Evolutionary conservation across 2,888 invertebrate genomes (phyloP), one percentile per base, ranked within the genome.

Genomic region (Lasioglossum oenotherae): DNA sequence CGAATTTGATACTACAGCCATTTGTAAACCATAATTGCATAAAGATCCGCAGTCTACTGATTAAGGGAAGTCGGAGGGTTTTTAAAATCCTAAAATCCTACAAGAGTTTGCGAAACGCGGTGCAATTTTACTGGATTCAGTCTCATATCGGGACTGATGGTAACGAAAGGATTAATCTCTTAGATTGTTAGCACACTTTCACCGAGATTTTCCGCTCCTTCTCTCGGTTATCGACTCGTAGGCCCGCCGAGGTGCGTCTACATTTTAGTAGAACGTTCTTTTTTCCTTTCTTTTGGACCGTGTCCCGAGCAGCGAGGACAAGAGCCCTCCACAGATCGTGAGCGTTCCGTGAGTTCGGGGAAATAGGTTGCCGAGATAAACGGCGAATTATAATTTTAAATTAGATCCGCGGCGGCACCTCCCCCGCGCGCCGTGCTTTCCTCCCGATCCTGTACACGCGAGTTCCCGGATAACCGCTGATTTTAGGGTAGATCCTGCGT

Each of bases 321-420:
- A 85, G 64, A 64, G 35, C 72, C 35, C 16, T 64, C 38, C 53
- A 53, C n/a, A 23, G 74, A 78, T 78, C 84, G 38, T 35, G 71
- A 82, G 57, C 69, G 73, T 77, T 78, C 67, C 78, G 78, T 44
- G 64, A 41, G 72, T 84, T 85, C 84, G 82, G 16, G 83, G 87
- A 82, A 86, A 73, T 23, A 44, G 86, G 71, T 71, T 73, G 80
- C 53, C 64, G 72, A 64, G 79, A 85, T 84, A 85, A 76, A 81
- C 69, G 75, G 46, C 31, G 82, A 75, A 86, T 87, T 86, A 80
- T 72, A 86, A 80, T 78, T 86, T 86, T 74, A 82, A 86, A 86
- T 86, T 79, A 64, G 80, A 41, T 38, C 64, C 31, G 41, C 23
- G 60, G 27, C 60, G 23, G 53, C 69, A 79, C 78, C 74, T 75